Evolutionary conservation across 2,113 vertebrate genomes (phyloP).

Genomic region (Hippocampus barbouri): DNA sequence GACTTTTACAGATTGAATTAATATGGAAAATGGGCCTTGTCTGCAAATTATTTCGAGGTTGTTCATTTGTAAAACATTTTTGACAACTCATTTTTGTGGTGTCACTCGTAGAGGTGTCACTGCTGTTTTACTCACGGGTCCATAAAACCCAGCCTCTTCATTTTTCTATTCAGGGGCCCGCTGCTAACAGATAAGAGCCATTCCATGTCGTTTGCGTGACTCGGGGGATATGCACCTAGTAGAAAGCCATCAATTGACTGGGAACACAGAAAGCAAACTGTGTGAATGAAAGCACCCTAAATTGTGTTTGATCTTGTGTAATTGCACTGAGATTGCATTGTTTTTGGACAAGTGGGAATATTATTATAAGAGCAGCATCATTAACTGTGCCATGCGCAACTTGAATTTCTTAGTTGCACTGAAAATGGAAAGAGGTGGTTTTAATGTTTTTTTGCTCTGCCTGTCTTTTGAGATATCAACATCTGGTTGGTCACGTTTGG

Average conservation of each 20-base stretch:
- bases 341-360: background rate
- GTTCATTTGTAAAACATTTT: background rate
- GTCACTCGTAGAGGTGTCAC: background rate
- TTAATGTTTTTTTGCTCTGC: conserved; percentile 2
- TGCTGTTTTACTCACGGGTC: background rate
- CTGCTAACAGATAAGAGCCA: background rate
- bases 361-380: background rate
- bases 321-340: background rate
- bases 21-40: background rate
- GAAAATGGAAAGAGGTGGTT: background rate
- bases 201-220: background rate
- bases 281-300: background rate
- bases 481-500: conserved; percentile 99
- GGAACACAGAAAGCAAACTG: background rate
- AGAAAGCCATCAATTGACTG: background rate
- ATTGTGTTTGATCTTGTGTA: background rate
- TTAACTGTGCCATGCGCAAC: background rate
- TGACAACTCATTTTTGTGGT: background rate
- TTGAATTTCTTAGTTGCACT: background rate
- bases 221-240: background rate
- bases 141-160: background rate
- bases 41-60: background rate
- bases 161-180: background rate
- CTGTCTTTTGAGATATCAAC: conserved; percentile 83
- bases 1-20: background rate